phyloP scores from a whole-genome alignment of 1,140 invertebrate genomes.

The Diorhabda elongata region DNA sequence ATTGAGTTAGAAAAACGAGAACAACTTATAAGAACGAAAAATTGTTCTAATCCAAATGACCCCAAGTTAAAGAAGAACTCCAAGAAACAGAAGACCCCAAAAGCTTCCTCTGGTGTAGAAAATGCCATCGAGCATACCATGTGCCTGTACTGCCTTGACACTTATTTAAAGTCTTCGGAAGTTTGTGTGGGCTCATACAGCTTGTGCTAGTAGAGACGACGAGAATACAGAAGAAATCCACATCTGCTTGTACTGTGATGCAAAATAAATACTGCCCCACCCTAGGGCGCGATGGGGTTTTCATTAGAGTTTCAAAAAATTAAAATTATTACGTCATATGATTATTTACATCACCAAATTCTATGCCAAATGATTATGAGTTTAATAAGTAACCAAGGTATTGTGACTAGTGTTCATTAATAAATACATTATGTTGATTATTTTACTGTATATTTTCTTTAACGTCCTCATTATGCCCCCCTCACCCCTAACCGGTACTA shows the following conservation, averaged over 20 bases:
- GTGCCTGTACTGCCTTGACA: constrained; percentile 37
- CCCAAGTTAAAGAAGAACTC: background rate
- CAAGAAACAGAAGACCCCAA: constrained; percentile 2
- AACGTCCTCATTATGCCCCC: too few species aligned
- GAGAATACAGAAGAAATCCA: constrained; percentile 36
- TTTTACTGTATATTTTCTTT: too few species aligned
- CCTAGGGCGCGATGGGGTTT: constrained; percentile 4
- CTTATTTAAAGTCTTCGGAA: constrained; percentile 38
- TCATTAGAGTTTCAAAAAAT: background rate
- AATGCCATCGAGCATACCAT: constrained; percentile 29
- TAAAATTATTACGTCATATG: background rate
- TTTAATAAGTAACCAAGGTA: constrained; percentile 1
- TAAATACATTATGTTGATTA: too few species aligned
- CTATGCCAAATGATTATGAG: background rate
- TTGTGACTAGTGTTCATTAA: too few species aligned
- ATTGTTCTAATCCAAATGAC: too few species aligned
- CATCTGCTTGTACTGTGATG: constrained; percentile 35
- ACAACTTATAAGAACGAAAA: too few species aligned
- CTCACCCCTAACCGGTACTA: too few species aligned
- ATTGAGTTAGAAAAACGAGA: too few species aligned
- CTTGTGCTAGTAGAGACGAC: constrained; percentile 39
- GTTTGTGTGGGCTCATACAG: constrained; percentile 42
- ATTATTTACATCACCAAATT: constrained; percentile 6
- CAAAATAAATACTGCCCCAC: background rate
- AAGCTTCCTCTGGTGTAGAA: constrained; percentile 28